Evolutionary conservation across 2,888 invertebrate species (phyloP).

Genomic region (Drosophila peninsularis): DNA sequence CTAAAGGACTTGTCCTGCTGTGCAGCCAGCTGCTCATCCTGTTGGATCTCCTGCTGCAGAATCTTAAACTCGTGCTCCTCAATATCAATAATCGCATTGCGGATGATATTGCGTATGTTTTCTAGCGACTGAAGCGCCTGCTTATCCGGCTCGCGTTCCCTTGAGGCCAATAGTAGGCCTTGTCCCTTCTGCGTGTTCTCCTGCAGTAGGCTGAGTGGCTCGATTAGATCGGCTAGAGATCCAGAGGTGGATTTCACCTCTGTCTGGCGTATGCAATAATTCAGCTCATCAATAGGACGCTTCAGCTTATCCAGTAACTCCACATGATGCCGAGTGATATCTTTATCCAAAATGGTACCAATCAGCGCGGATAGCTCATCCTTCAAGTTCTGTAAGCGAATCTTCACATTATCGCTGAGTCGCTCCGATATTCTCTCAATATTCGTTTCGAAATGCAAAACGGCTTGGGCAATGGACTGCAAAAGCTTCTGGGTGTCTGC

Average conservation of each 20-base stretch:
- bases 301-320: constrained; percentile 85
- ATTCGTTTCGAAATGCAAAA: constrained; percentile 84
- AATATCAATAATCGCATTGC: constrained; percentile 80
- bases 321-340: constrained; percentile 83
- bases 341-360: constrained; percentile 86
- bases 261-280: constrained; percentile 84
- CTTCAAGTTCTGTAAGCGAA: constrained; percentile 84
- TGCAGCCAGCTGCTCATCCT: constrained; percentile 75
- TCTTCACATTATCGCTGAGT: constrained; percentile 74
- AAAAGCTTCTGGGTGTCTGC: constrained; percentile 84
- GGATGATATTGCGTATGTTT: constrained; percentile 78
- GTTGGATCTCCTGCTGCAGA: constrained; percentile 79
- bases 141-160: constrained; percentile 68
- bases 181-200: constrained; percentile 82
- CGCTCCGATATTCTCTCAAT: constrained; percentile 79
- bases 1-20: constrained; percentile 78
- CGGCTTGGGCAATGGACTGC: constrained; percentile 84
- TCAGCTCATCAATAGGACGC: constrained; percentile 85
- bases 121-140: constrained; percentile 74
- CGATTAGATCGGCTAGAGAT: constrained; percentile 82
- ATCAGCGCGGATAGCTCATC: constrained; percentile 86
- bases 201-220: constrained; percentile 82
- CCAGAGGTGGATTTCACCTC: constrained; percentile 84
- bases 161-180: constrained; percentile 71
- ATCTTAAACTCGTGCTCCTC: constrained; percentile 83